phyloP scores from a whole-genome alignment of 2,797 vertebrate species.

The Carcharodon carcharias region DNA sequence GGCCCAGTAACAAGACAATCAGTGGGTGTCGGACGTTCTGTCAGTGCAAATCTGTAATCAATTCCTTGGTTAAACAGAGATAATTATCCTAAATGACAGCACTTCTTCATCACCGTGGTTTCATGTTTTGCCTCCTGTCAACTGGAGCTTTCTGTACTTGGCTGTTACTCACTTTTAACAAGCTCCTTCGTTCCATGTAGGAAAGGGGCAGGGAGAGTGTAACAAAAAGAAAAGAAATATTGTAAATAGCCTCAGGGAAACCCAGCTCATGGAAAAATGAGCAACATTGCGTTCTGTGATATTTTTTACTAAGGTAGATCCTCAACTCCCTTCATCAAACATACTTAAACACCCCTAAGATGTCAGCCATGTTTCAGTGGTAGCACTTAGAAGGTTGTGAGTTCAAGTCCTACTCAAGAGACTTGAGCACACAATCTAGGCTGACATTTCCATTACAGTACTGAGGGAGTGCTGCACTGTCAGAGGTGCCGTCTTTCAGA shows the following conservation, averaged over 20 bases:
- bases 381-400: not conserved
- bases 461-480: not conserved
- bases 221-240: not conserved
- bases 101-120: not conserved
- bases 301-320: not conserved
- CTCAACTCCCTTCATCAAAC: not conserved
- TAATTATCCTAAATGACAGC: slow-evolving; percentile 12
- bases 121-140: not conserved
- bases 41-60: slow-evolving; percentile 1
- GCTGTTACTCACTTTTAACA: not conserved
- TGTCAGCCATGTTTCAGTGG: not conserved
- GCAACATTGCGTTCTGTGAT: not conserved
- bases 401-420: not conserved
- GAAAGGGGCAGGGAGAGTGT: not conserved
- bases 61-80: slow-evolving; percentile 5
- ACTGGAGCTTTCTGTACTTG: not conserved
- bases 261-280: not conserved
- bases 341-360: not conserved
- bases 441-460: not conserved
- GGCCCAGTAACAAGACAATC: not conserved
- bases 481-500: not conserved
- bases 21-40: not conserved
- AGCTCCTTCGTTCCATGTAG: not conserved
- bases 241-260: not conserved
- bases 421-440: not conserved